Conservation (phyloP, 1,140 invertebrate genomes). For the Drosophila grimshawi region DNA sequence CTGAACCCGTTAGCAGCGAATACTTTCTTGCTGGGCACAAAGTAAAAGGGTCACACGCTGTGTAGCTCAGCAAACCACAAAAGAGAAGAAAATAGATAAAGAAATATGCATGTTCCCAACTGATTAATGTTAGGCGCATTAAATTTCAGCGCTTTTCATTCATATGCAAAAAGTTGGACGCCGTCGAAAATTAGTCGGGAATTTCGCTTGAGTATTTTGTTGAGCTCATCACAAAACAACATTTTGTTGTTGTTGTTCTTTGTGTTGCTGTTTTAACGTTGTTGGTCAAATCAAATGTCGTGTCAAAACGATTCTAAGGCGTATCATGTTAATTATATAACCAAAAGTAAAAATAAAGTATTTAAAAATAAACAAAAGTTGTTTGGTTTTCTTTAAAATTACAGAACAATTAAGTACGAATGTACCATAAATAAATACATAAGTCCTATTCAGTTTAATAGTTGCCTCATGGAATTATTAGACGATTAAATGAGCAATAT, state of each 20-base stretch:
- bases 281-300: conserved; percentile 33
- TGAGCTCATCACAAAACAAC: conserved; percentile 71
- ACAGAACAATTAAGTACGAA: neutral
- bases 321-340: conserved; percentile 55
- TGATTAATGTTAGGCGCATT: conserved; percentile 70
- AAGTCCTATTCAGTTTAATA: conserved; percentile 19
- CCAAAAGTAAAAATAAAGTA: conserved; percentile 20
- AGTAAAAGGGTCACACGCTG: conserved; percentile 53
- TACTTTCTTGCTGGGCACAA: conserved; percentile 11
- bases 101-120: conserved; percentile 23
- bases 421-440: neutral
- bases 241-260: neutral
- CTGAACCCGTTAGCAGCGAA: conserved; percentile 18
- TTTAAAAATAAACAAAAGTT: conserved; percentile 37
- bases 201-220: conserved; percentile 52
- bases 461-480: conserved; percentile 16
- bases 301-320: conserved; percentile 31
- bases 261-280: neutral
- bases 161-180: conserved; percentile 64
- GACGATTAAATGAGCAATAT: conserved; percentile 1
- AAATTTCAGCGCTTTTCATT: conserved; percentile 63
- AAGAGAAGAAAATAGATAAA: conserved; percentile 22
- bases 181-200: conserved; percentile 35
- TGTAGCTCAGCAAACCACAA: conserved; percentile 33
- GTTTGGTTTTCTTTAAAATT: conserved; percentile 9